These are phyloP conservation scores for Leptodactylus fuscus DNA, from an alignment of 2,113 vertebrate genomes.

Conservation along the genomic window DNA sequence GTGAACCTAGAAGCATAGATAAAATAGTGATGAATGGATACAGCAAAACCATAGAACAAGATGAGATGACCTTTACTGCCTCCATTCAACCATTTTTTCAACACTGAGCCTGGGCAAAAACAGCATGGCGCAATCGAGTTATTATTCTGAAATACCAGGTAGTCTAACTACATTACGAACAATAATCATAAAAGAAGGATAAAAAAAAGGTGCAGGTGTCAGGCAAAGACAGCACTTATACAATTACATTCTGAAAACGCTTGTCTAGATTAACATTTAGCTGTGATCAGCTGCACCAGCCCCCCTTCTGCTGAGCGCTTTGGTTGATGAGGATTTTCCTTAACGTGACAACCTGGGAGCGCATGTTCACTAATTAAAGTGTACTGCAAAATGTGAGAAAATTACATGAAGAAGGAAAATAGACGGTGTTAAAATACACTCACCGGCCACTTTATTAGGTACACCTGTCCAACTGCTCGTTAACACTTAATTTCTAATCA, in stretches of 20 bases:
- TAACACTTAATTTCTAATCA: too few relatives aligned
- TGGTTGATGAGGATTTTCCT: background rate
- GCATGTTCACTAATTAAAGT: background rate
- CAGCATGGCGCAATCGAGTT: background rate
- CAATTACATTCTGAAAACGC: background rate
- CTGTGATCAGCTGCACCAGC: background rate
- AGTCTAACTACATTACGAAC: background rate
- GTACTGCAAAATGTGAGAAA: background rate
- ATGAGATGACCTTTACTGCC: background rate
- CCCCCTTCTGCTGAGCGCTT: background rate
- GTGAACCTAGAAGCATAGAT: background rate
- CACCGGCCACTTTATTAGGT: too few relatives aligned
- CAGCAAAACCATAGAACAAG: background rate
- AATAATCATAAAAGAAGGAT: background rate
- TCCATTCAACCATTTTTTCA: background rate
- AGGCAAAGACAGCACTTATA: background rate
- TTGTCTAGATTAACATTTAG: background rate
- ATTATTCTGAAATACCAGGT: background rate
- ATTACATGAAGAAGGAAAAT: background rate
- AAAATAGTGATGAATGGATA: slow-evolving; percentile 19
- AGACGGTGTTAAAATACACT: background rate
- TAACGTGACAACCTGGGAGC: background rate
- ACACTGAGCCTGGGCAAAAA: background rate
- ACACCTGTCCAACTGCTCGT: too few relatives aligned
- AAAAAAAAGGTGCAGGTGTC: too few relatives aligned